Evolutionary conservation across 2,113 vertebrate species (phyloP).

Genomic region (Tympanuchus pallidicinctus): DNA sequence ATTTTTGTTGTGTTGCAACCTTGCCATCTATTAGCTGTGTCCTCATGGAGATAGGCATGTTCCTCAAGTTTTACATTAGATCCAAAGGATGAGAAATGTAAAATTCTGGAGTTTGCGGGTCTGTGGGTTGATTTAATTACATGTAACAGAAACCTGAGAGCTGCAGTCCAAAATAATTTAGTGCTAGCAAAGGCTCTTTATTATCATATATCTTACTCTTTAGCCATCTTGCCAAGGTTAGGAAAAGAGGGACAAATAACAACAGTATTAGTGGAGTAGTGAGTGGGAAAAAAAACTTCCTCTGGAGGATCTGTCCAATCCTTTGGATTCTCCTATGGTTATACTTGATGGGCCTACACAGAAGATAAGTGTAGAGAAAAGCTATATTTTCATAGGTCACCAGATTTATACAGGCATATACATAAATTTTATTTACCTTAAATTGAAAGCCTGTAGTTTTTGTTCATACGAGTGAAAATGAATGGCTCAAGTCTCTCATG

Average conservation of each 20-base stretch:
- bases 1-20: background rate
- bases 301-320: background rate
- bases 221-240: background rate
- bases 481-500: background rate
- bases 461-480: background rate
- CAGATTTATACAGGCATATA: background rate
- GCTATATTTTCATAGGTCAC: background rate
- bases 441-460: background rate
- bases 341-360: background rate
- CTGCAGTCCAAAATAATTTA: background rate
- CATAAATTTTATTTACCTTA: background rate
- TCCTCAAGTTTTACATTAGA: background rate
- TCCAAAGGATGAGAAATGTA: background rate
- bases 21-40: background rate
- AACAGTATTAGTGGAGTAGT: background rate
- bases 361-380: background rate
- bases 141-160: background rate
- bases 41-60: too few relatives aligned
- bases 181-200: background rate
- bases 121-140: background rate
- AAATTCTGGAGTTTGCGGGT: background rate
- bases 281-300: background rate
- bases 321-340: background rate
- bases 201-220: background rate
- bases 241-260: background rate